Evolutionary conservation across 2,888 invertebrate species (phyloP).

Genomic region (Nematopogon swammerdamellus): DNA sequence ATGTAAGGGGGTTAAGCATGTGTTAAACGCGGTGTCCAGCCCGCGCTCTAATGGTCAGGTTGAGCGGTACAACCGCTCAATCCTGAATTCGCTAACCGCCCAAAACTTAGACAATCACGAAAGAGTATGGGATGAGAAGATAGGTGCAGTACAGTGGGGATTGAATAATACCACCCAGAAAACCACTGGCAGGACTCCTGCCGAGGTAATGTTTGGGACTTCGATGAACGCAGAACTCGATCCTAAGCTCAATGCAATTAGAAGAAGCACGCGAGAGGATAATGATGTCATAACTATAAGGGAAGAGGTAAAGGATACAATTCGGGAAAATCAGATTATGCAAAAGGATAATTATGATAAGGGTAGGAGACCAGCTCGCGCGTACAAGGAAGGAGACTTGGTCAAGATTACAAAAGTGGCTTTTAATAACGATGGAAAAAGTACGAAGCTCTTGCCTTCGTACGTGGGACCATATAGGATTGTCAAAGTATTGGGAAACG

Average conservation of each 20-base stretch:
- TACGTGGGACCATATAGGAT: conserved; percentile 7
- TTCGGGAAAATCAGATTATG: too few relatives aligned
- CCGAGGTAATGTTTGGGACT: conserved; percentile 15
- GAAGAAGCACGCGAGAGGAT: not conserved
- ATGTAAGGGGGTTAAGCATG: conserved; percentile 1
- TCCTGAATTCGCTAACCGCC: conserved; percentile 16
- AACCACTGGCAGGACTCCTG: conserved; percentile 13
- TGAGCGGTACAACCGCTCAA: conserved; percentile 19
- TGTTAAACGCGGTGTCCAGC: conserved; percentile 12
- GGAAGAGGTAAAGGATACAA: too few relatives aligned
- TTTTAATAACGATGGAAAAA: conserved; percentile 6
- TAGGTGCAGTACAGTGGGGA: conserved; percentile 16
- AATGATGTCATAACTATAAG: conserved; percentile 3
- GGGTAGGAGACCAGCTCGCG: too few relatives aligned
- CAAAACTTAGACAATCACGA: conserved; percentile 15
- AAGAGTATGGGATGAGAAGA: conserved; percentile 21
- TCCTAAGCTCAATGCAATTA: not conserved
- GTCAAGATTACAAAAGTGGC: conserved; percentile 6
- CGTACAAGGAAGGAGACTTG: conserved; percentile 4
- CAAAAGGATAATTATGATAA: too few relatives aligned
- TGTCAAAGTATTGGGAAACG: conserved; percentile 3
- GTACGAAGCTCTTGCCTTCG: conserved; percentile 6
- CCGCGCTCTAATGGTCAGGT: conserved; percentile 16
- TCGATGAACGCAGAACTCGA: conserved; percentile 4
- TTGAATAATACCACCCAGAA: conserved; percentile 17